Percentiles rank a stretch among this genome's conserved stretches.
Conservation (phyloP, 2,888 invertebrate genomes). For the Chloromyia formosa region DNA sequence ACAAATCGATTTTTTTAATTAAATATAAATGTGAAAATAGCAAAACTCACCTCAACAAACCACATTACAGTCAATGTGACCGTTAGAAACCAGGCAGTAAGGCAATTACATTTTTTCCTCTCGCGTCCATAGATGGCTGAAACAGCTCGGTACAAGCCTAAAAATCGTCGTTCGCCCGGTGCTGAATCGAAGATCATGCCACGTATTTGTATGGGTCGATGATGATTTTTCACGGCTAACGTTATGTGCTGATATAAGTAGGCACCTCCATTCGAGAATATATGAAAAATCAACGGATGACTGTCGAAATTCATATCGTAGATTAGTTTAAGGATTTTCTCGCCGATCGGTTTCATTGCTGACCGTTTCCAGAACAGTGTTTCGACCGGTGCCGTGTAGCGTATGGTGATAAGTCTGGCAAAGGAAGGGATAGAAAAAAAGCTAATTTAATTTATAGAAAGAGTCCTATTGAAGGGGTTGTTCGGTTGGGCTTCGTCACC, state of each 20-base stretch:
- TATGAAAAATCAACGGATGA: conserved; percentile 78
- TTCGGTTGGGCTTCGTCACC: too few species aligned
- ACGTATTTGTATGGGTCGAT: conserved; percentile 65
- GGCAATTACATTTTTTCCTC: conserved; percentile 66
- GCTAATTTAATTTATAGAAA: too few species aligned
- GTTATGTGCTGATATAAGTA: conserved; percentile 67
- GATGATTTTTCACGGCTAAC: conserved; percentile 67
- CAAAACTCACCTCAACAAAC: conserved; percentile 67
- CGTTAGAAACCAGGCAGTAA: conserved; percentile 67
- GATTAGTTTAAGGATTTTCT: conserved; percentile 72
- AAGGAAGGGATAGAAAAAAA: conserved; percentile 8
- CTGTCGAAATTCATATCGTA: conserved; percentile 73
- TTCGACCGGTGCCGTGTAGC: conserved; percentile 76
- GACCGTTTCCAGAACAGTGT: conserved; percentile 72
- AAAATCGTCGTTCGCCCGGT: conserved; percentile 71
- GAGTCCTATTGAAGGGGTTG: too few species aligned
- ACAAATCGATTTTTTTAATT: background rate
- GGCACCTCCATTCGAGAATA: conserved; percentile 76
- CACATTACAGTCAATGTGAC: conserved; percentile 70
- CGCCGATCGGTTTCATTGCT: conserved; percentile 70
- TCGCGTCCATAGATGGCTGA: conserved; percentile 71
- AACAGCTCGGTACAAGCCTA: conserved; percentile 69
- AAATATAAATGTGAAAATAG: background rate
- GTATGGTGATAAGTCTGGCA: conserved; percentile 74
- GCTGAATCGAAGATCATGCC: conserved; percentile 79